Evolutionary conservation across 2,797 vertebrate species (phyloP), one percentile per base, ranked within the genome.

Genomic region (Sitta carolinensis): DNA sequence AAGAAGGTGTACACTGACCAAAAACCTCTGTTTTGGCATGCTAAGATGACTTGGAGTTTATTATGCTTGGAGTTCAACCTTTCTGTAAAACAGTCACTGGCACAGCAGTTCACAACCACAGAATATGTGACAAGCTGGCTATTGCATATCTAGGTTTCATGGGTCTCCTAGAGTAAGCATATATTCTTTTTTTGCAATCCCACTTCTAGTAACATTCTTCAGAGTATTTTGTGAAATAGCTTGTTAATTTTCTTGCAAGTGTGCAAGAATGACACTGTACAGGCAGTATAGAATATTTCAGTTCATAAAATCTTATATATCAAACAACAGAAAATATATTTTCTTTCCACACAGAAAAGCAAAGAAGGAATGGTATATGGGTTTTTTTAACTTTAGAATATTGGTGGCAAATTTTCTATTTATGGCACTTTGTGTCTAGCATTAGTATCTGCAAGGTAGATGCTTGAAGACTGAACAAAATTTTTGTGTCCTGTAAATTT

Each of bases 381-480:
- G 3, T 0, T 0, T 30, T 40, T 29, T 43, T 52, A 30, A 30
- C 2, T 8, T 5, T 45, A 40, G 29, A 84, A 40, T 34, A 13
- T 48, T 84, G 15, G 6, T 55, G 32, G 4, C 7, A 47, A 17
- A 61, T 83, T 52, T 85, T 75, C 30, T 85, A 6, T 52, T 84
- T 11, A 10, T 34, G 67, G 21, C 16, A 43, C 15, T 64, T 5
- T 63, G 2, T 62, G 47, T 82, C 23, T 67, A 34, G 18, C n/a
- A 17, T 38, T 74, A 34, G 12, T 51, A 29, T 55, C 34, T 26
- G 3, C 54, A n/a, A 36, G 23, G 58, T 16, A 88, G 58, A 51
- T 8, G 13, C 30, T 43, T 72, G 26, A 87, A 89, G 88, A 86
- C 8, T 21, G 29, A 59, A 45, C 2, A 6, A 32, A 47, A 11